Base-by-base conservation (phyloP, 1,140 invertebrate species). In the Alviniconcha marisindica region DNA sequence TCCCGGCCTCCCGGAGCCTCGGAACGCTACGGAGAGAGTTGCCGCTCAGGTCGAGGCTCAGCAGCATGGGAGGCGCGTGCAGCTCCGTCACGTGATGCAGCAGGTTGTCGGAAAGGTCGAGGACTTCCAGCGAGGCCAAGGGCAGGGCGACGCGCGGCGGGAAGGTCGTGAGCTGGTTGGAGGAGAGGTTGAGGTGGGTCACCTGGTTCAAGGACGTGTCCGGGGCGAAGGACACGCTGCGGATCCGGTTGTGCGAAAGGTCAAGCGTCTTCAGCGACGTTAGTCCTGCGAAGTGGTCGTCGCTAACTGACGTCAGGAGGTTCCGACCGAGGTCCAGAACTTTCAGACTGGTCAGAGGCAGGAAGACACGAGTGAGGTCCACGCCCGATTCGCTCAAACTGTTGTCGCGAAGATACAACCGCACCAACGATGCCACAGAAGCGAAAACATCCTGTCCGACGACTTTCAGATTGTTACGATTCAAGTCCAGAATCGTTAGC, bases 101-200 rank as follows among this genome's bases (percentile, higher is more conserved):
- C 1, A 66, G 33, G 48, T 63, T 80, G 36, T 69, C 21, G 18
- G 54, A 66, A 38, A 80, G 21, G 78, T 44, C 54, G 18, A 80
- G 56, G 12, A 66, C 56, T n/a, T 40, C 14, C 0, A 80, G 60
- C 18, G 56, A 40, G 2, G 14, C 18, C n/a, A 80, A 40, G 3
- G 33, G 78, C 10, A 63, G 31, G 33, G 69, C 18, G 4, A 44
- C 54, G 18, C 31, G n/a, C 10, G 56, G 14, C 12, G 24, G 21
- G 24, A 80, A 21, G 0, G 54, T 66, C 12, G 78, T 80, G 56
- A 80, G 36, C 33, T 60, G 4, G 78, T 80, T 80, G 78, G 18
- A 2, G 36, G 78, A 80, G 18, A 80, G 38, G 60, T 80, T 80
- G 15, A 80, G 60, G 56, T 66, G 38, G 2, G 56, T 63, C 38